Evolutionary conservation across 2,113 vertebrate species (phyloP).

Genomic region (Cheirogaleus medius): DNA sequence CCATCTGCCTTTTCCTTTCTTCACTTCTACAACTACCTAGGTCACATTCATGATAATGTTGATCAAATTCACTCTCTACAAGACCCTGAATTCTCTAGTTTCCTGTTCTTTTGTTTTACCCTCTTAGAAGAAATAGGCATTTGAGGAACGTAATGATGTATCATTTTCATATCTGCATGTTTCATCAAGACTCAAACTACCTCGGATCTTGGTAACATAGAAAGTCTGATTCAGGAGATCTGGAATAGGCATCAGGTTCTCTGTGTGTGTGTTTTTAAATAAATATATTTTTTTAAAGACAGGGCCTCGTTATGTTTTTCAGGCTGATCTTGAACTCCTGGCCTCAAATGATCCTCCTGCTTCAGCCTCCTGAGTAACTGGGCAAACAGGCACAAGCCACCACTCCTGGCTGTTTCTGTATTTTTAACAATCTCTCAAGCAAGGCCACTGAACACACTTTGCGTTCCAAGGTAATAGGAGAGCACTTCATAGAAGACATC

Average conservation of each 20-base stretch:
- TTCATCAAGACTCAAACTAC: background rate
- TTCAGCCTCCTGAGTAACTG: too few relatives aligned
- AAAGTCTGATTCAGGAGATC: background rate
- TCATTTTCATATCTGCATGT: background rate
- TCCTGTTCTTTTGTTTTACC: background rate
- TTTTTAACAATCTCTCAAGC: background rate
- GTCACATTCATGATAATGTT: background rate
- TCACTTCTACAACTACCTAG: background rate
- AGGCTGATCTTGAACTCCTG: too few relatives aligned
- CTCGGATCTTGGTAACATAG: background rate
- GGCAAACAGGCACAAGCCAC: too few relatives aligned
- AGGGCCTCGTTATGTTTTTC: too few relatives aligned
- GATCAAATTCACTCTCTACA: background rate
- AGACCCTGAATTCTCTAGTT: background rate
- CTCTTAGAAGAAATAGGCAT: background rate
- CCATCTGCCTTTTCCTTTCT: background rate
- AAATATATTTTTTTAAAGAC: too few relatives aligned
- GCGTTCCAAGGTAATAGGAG: background rate
- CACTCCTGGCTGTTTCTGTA: too few relatives aligned
- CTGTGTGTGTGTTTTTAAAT: too few relatives aligned
- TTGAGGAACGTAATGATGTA: background rate
- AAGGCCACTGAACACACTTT: background rate
- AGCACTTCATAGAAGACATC: background rate
- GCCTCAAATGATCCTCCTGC: too few relatives aligned
- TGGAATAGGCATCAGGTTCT: background rate